Percentiles rank a stretch among this genome's conserved stretches.
phyloP scores from a whole-genome alignment of 1,140 invertebrate genomes.

The Armadillidium nasatum region DNA sequence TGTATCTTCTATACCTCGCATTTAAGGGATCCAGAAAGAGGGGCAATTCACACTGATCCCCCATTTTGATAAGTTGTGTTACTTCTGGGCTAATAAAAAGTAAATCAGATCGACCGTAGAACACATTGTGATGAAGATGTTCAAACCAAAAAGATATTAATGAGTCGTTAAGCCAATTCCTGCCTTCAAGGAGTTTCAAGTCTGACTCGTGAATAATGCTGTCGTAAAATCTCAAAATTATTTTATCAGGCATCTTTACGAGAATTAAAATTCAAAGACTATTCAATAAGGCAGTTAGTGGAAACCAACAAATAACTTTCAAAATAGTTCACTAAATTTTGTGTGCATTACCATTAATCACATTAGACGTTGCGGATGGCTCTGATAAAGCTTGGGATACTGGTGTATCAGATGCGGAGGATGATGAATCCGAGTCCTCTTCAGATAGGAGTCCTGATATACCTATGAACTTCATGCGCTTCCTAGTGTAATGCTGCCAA shows the following conservation, averaged over 20 bases:
- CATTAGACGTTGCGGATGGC: no score
- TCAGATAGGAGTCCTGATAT: no score
- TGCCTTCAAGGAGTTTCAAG: conserved; percentile 66
- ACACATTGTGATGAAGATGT: conserved; percentile 68
- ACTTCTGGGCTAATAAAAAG: conserved; percentile 80
- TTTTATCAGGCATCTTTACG: conserved; percentile 47
- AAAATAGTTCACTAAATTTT: not conserved
- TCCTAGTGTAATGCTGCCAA: conserved; percentile 95
- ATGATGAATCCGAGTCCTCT: no score
- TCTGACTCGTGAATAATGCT: conserved; percentile 70
- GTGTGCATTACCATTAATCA: not conserved
- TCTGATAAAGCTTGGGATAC: no score
- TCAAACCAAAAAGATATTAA: conserved; percentile 88
- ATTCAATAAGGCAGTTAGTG: not conserved
- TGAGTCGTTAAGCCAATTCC: conserved; percentile 81
- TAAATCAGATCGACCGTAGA: conserved; percentile 59
- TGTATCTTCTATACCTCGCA: conserved; percentile 61
- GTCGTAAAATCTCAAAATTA: conserved; percentile 75
- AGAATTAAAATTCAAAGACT: no score
- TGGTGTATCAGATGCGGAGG: no score
- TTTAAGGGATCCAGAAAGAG: conserved; percentile 67
- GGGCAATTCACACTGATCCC: conserved; percentile 58
- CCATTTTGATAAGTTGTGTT: conserved; percentile 74
- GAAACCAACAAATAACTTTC: not conserved
- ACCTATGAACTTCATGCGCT: conserved; percentile 71